phyloP scores from a whole-genome alignment of 1,140 invertebrate species.

The Aricia agestis region DNA sequence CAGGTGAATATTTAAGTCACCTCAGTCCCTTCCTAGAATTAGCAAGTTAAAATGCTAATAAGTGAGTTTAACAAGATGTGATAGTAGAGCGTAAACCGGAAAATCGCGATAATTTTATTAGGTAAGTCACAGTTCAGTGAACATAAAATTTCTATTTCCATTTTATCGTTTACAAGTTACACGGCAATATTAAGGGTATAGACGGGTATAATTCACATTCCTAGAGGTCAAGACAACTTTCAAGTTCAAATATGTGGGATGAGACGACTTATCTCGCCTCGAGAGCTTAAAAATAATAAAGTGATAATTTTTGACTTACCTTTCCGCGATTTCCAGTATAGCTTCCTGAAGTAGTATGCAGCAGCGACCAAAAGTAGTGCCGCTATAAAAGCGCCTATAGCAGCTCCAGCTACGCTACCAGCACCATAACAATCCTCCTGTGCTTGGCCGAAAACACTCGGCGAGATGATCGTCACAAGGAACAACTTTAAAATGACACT shows the following conservation, averaged over 20 bases:
- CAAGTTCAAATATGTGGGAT: conserved; percentile 14
- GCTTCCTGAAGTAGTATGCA: conserved; percentile 63
- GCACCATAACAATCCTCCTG: conserved; percentile 66
- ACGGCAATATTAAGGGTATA: not conserved
- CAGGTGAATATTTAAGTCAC: not conserved
- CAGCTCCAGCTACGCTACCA: conserved; percentile 67
- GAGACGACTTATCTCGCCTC: conserved; percentile 29
- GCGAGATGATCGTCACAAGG: conserved; percentile 61
- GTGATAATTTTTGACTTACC: conserved; percentile 41
- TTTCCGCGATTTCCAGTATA: conserved; percentile 71
- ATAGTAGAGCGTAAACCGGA: conserved; percentile 6
- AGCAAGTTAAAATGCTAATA: conserved; percentile 4
- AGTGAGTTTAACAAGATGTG: not conserved
- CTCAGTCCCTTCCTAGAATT: not conserved
- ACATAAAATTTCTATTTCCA: conserved; percentile 13
- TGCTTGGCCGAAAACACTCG: conserved; percentile 66
- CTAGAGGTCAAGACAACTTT: conserved; percentile 12
- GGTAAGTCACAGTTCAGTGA: conserved; percentile 4
- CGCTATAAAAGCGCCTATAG: conserved; percentile 66
- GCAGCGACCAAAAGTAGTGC: conserved; percentile 60
- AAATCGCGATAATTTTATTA: conserved; percentile 16
- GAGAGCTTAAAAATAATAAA: conserved; percentile 17
- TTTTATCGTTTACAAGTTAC: conserved; percentile 1
- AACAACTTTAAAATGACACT: conserved; percentile 59
- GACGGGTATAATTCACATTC: conserved; percentile 3